Base-by-base conservation (phyloP, 2,888 invertebrate genomes). In the Palloptera scutellata region DNA sequence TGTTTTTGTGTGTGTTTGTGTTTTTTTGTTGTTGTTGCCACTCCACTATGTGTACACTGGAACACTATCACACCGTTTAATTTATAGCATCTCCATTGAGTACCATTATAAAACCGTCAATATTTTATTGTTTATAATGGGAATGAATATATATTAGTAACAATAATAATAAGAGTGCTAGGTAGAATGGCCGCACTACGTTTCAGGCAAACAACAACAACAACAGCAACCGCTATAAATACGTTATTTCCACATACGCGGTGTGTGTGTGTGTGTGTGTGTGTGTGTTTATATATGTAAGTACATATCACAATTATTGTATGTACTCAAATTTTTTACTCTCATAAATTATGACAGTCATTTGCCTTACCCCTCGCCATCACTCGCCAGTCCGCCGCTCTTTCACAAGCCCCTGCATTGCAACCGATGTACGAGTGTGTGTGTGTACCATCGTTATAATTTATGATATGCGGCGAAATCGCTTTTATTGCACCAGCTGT, bases 71-170 rank as follows among this genome's bases (percentile, higher is more conserved):
- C 76, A 76, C 61, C 67, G 67, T 68, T 81, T 81, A 81, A 79
- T 80, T 81, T 81, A 81, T 80, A 76, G 74, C 73, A 62, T 41
- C 73, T 70, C 80, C 76, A 80, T 81, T 80, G 78, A 76, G 77
- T 76, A 74, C 75, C 76, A 78, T 81, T 81, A 81, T 81, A 81
- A 80, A 80, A 30, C 75, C 79, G 77, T 80, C 81, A 79, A 80
- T 78, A 80, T 78, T 77, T 76, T 76, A 77, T 81, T 78, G 78
- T 77, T 81, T 80, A 79, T 77, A 77, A 76, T 63, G 63, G 52
- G 61, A 15, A 20, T 45, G 61, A n/a, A n/a, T n/a, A n/a, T 30
- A 30, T 30, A 30, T 30, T 30, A 30, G 30, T 30, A 30, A 30
- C 6, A 30, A 30, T 30, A n/a, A n/a, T n/a, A n/a, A 30, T 30